phyloP scores from a whole-genome alignment of 1,140 invertebrate genomes.

The Nephila pilipes region DNA sequence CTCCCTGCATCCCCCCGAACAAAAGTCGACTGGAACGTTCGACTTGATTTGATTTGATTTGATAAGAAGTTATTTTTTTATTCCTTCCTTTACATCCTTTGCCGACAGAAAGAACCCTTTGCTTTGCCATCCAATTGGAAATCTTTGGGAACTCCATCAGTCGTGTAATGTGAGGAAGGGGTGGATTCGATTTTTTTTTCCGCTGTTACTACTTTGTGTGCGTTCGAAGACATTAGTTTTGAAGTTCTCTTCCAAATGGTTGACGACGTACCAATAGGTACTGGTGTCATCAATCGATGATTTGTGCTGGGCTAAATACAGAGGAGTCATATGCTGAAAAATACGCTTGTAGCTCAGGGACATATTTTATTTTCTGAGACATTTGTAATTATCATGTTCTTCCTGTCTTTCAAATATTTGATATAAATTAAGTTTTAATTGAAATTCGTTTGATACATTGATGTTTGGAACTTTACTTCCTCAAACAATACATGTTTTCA shows the following conservation, averaged over 20 bases:
- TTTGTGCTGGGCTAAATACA: neutral
- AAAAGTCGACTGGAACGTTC: slow-evolving; percentile 4
- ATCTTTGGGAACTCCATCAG: neutral
- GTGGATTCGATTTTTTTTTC: neutral
- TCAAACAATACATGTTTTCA: too few species aligned
- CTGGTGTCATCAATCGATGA: neutral
- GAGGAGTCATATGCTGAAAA: neutral
- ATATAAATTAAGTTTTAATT: too few species aligned
- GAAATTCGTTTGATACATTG: too few species aligned
- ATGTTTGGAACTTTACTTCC: too few species aligned
- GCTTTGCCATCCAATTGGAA: slow-evolving; percentile 22
- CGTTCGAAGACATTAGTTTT: slow-evolving; percentile 9
- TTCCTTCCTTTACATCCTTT: too few species aligned
- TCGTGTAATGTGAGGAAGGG: neutral
- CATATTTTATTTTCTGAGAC: too few species aligned
- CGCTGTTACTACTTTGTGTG: neutral
- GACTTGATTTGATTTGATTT: slow-evolving; percentile 35
- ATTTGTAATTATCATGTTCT: too few species aligned
- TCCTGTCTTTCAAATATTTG: too few species aligned
- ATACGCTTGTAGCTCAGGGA: too few species aligned
- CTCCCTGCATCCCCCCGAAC: neutral
- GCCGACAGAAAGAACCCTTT: slow-evolving; percentile 11
- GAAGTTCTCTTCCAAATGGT: neutral
- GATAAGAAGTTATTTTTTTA: slow-evolving; percentile 17
- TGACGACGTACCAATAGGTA: neutral